These are phyloP conservation scores for Dromococcyx pavoninus DNA, from an alignment of 2,797 vertebrate species.

Conservation along the genomic window DNA sequence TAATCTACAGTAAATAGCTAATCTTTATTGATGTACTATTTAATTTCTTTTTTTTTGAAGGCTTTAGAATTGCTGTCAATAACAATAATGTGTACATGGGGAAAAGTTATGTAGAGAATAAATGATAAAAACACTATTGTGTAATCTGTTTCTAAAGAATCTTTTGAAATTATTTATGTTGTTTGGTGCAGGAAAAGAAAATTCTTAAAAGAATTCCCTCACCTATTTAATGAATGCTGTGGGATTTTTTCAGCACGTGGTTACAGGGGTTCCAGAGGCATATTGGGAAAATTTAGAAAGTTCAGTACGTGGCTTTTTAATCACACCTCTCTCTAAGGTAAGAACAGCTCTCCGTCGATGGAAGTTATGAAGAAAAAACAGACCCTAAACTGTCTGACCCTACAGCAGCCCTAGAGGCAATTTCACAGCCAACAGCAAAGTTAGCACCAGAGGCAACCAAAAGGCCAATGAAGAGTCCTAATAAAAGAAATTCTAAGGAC, in stretches of 20 bases:
- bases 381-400: conserved; percentile 60
- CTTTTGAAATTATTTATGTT: conserved; percentile 56
- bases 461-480: conserved; percentile 9
- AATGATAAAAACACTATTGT: conserved; percentile 34
- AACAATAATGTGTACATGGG: conserved; percentile 64
- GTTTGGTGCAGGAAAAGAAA: conserved; percentile 35
- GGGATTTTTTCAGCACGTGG: conserved; percentile 40
- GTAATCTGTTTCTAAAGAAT: conserved; percentile 53
- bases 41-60: conserved; percentile 74
- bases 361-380: conserved; percentile 58
- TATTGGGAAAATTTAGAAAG: conserved; percentile 43
- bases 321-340: conserved; percentile 30
- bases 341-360: conserved; percentile 63
- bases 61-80: conserved; percentile 76
- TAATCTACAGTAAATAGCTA: conserved; percentile 89
- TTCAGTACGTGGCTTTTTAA: conserved; percentile 58
- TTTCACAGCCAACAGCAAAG: conserved; percentile 63
- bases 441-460: conserved; percentile 39
- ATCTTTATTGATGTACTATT: conserved; percentile 87
- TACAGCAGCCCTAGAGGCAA: conserved; percentile 70
- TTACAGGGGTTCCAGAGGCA: conserved; percentile 32
- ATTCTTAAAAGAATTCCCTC: conserved; percentile 37
- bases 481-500: conserved; percentile 30
- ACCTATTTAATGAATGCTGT: conserved; percentile 28
- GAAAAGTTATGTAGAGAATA: conserved; percentile 46